Conservation (phyloP, 2,888 invertebrate species). For the Mythimna ferrago region DNA sequence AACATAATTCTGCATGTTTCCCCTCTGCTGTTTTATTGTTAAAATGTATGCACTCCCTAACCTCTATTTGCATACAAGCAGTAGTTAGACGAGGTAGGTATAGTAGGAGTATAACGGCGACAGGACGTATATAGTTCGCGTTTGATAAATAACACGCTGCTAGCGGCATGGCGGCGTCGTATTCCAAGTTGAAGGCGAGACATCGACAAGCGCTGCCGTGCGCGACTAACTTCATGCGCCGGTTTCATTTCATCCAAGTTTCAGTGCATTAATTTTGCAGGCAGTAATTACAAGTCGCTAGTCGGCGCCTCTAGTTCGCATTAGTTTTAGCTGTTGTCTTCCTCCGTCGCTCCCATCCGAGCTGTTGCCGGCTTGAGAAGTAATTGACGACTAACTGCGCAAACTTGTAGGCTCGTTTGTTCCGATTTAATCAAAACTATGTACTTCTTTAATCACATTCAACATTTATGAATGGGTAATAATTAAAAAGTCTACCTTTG, state of each 20-base stretch:
- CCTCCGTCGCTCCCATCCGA: constrained; percentile 78
- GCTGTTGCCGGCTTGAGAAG: constrained; percentile 76
- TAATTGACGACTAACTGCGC: constrained; percentile 83
- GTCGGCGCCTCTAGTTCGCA: constrained; percentile 85
- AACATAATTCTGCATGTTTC: constrained; percentile 11
- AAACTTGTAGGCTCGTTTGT: constrained; percentile 84
- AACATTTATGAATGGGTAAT: constrained; percentile 47
- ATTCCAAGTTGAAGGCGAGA: constrained; percentile 76
- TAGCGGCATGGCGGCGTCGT: constrained; percentile 62
- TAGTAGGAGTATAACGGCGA: constrained; percentile 15
- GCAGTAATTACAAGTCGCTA: constrained; percentile 89
- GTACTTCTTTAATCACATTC: constrained; percentile 51
- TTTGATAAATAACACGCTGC: constrained; percentile 65
- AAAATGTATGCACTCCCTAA: constrained; percentile 12
- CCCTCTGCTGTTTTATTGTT: constrained; percentile 13
- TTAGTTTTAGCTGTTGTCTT: constrained; percentile 87
- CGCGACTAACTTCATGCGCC: constrained; percentile 81
- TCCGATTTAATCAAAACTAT: constrained; percentile 82
- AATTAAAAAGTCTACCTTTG: constrained; percentile 51
- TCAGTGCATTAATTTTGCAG: constrained; percentile 89
- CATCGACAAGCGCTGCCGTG: constrained; percentile 70
- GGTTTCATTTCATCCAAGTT: constrained; percentile 89
- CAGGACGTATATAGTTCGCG: constrained; percentile 57
- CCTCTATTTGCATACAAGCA: constrained; percentile 44
- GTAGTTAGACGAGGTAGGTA: constrained; percentile 38